Base-by-base conservation (phyloP, 2,113 vertebrate species). In the Spea multiplicata region DNA sequence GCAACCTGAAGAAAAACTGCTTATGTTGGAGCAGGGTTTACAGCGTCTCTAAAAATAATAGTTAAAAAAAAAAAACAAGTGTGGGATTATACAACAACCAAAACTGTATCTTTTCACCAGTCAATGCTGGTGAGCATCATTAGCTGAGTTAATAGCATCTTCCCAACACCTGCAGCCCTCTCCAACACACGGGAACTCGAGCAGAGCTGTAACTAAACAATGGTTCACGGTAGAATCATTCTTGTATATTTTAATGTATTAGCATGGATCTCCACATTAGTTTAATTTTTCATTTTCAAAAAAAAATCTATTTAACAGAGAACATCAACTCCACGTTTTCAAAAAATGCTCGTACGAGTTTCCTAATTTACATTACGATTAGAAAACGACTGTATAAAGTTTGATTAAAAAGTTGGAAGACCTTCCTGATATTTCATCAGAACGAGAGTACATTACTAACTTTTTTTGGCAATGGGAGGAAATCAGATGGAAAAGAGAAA, bases 131-230 rank as follows among this genome's bases (percentile, higher is more conserved):
- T n/a, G 68, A 71, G 68, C 46, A 55, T 71, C 68, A 78, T 78
- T 78, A 71, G 57, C 47, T 16, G 76, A 78, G 76, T 71, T 78
- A 78, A 78, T 71, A 78, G 66, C 17, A 55, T 77, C 53, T 55
- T 50, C 46, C 48, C 14, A 77, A 77, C 66, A 78, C 67, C 76
- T 71, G 68, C 59, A 71, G 4, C 59, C 50, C 30, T 67, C 66
- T 70, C 66, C 17, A 30, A 4, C 12, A 70, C 12, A 13, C 6
- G 44, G 49, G 57, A 16, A 61, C 55, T 49, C 5, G 62, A 69
- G 9, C 59, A 30, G 4, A 52, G 49, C 47, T 71, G 68, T 71
- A 53, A 53, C 16, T 71, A 53, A 9, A 66, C 8, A 53, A 53
- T 8, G 6, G 10, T 10, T 53, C 2, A 30, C 30, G 30, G 30